A percentile compares a stretch with the other conserved stretches of the same genome.
These are phyloP conservation scores for Hiodon alosoides DNA, from an alignment of 2,113 vertebrate genomes.

Conservation along the genomic window DNA sequence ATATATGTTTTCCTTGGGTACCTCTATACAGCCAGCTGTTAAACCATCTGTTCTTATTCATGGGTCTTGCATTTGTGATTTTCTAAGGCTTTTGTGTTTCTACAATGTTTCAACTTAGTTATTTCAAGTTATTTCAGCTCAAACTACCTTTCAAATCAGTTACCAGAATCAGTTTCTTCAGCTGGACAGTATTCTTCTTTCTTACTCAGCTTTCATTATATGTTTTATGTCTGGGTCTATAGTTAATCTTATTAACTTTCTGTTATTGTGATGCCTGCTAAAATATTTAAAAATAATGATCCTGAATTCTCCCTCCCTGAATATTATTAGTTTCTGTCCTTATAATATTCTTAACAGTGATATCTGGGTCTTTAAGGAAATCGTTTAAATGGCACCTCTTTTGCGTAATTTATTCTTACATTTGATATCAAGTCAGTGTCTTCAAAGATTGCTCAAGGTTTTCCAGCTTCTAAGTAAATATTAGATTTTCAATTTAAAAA, in stretches of 20 bases:
- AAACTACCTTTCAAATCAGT: slow-evolving; percentile 33
- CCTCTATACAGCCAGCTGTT: slow-evolving; percentile 19
- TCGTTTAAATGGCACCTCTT: slow-evolving; percentile 52
- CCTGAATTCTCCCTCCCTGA: slow-evolving; percentile 18
- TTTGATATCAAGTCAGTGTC: slow-evolving; percentile 47
- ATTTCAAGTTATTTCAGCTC: slow-evolving; percentile 39
- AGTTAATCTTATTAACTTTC: slow-evolving; percentile 40
- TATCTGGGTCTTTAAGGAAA: slow-evolving; percentile 44
- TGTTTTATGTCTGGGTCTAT: slow-evolving; percentile 20
- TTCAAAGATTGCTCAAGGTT: slow-evolving; percentile 49
- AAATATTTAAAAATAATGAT: slow-evolving; percentile 27
- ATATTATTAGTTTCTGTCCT: slow-evolving; percentile 25
- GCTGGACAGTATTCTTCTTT: slow-evolving; percentile 23
- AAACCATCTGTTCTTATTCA: slow-evolving; percentile 25
- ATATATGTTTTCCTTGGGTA: slow-evolving; percentile 1
- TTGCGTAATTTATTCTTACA: slow-evolving; percentile 45
- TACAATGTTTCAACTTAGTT: slow-evolving; percentile 16
- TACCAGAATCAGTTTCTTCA: not conserved
- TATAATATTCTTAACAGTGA: slow-evolving; percentile 39
- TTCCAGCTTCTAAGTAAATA: slow-evolving; percentile 50
- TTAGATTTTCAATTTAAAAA: slow-evolving; percentile 62
- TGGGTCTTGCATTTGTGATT: slow-evolving; percentile 16
- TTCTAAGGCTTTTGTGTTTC: slow-evolving; percentile 20
- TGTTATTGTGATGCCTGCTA: slow-evolving; percentile 30
- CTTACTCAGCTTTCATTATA: slow-evolving; percentile 36